Percentiles rank a stretch among this genome's conserved stretches.
phyloP scores from a whole-genome alignment of 35 echinoderm and acorn worm species.

The Ptychodera flava region DNA sequence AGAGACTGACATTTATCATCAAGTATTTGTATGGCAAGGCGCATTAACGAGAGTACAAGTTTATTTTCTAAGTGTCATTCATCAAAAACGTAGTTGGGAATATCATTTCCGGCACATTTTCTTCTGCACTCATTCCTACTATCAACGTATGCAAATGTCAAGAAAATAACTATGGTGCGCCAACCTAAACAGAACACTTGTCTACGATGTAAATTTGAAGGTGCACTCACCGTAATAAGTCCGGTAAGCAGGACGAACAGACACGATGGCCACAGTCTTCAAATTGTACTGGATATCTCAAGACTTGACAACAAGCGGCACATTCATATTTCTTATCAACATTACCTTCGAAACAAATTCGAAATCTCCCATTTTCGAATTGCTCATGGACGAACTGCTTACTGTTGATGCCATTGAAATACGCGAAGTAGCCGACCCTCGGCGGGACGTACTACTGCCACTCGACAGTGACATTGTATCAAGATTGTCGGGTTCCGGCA shows the following conservation, averaged over 20 bases:
- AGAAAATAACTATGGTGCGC: no score
- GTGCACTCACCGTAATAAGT: conserved; percentile 78
- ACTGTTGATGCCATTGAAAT: background rate
- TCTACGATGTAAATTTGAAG: no score
- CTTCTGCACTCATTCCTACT: no score
- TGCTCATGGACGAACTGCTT: background rate
- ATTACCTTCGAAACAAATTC: conserved; percentile 41
- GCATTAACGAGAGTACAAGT: no score
- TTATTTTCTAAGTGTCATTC: no score
- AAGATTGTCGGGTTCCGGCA: background rate
- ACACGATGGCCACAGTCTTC: conserved; percentile 86
- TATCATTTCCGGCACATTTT: no score
- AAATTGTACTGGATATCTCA: conserved; percentile 93
- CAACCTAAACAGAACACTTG: no score
- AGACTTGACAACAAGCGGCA: conserved; percentile 75
- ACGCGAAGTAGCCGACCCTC: background rate
- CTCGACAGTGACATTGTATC: background rate
- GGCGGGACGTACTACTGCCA: background rate
- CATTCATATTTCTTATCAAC: conserved; percentile 83
- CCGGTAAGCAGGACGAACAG: conserved; percentile 75
- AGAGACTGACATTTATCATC: no score
- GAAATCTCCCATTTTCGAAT: background rate
- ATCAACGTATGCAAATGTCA: no score
- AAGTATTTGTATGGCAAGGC: no score
- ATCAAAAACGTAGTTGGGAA: no score